phyloP scores from a whole-genome alignment of 1,140 invertebrate genomes.

The Sminthurides bifidus region DNA sequence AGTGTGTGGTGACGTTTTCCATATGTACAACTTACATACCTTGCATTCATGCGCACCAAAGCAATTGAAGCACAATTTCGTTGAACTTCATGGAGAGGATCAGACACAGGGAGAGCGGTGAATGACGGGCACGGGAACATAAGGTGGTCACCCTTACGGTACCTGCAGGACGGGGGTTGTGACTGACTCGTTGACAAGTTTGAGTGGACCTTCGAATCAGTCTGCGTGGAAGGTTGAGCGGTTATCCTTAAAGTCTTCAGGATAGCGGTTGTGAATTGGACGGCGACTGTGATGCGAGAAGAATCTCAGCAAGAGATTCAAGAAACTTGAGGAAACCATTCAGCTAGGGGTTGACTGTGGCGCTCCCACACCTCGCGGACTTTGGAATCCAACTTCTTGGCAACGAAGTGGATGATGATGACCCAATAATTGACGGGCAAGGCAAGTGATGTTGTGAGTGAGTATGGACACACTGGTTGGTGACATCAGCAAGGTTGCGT shows the following conservation, averaged over 20 bases:
- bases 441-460: not conserved
- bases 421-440: not conserved
- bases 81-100: not conserved
- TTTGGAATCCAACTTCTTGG: not conserved
- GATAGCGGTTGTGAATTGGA: not conserved
- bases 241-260: too few relatives aligned
- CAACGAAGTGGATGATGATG: not conserved
- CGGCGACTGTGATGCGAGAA: not conserved
- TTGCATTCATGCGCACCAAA: not conserved
- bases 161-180: too few relatives aligned
- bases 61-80: not conserved
- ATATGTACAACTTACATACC: not conserved
- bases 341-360: not conserved
- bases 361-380: not conserved
- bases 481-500: not conserved
- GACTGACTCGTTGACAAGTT: too few relatives aligned
- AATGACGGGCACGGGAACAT: not conserved
- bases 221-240: too few relatives aligned
- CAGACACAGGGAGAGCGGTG: not conserved
- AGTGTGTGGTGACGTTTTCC: not conserved
- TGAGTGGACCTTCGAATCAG: too few relatives aligned
- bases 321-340: not conserved
- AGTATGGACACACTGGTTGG: not conserved
- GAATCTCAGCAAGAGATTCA: not conserved
- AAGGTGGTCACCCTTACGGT: not conserved